Evolutionary conservation across 2,797 vertebrate species (phyloP).

Genomic region (Eulemur coronatus): DNA sequence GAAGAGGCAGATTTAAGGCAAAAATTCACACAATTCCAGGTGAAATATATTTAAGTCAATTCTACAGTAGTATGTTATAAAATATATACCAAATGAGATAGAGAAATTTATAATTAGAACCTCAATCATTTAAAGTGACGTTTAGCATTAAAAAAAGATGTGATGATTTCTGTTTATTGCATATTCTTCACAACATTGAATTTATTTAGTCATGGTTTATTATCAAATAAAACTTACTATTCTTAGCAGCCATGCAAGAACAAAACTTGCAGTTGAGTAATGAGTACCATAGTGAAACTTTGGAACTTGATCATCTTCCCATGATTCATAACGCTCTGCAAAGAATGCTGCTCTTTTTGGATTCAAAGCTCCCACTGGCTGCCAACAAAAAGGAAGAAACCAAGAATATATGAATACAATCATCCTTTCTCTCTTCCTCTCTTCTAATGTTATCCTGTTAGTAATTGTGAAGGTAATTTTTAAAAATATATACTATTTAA

Average conservation of each 20-base stretch:
- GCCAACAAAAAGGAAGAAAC: not conserved
- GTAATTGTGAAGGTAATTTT: not conserved
- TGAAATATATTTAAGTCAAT: slow-evolving; percentile 22
- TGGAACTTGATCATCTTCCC: slow-evolving; percentile 98
- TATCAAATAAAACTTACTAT: slow-evolving; percentile 89
- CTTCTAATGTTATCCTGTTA: not conserved
- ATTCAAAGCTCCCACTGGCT: slow-evolving; percentile 98
- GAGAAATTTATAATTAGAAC: not conserved
- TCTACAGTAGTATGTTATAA: not conserved
- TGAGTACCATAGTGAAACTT: slow-evolving; percentile 99
- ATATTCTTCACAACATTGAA: not conserved
- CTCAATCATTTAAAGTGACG: not conserved
- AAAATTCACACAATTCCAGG: slow-evolving; percentile 2
- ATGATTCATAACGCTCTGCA: slow-evolving; percentile 94
- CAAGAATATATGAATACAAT: not conserved
- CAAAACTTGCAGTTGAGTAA: slow-evolving; percentile 98
- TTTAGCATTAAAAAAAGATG: not conserved
- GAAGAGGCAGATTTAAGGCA: slow-evolving; percentile 38
- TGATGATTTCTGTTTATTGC: slow-evolving; percentile 41
- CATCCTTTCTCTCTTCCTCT: slow-evolving; percentile 10
- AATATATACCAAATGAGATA: not conserved
- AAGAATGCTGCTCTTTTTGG: slow-evolving; percentile 98
- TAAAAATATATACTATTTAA: not conserved
- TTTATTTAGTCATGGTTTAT: slow-evolving; percentile 46
- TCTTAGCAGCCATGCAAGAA: slow-evolving; percentile 95